Conservation (phyloP, 2,797 vertebrate genomes). For the Synanceia verrucosa region DNA sequence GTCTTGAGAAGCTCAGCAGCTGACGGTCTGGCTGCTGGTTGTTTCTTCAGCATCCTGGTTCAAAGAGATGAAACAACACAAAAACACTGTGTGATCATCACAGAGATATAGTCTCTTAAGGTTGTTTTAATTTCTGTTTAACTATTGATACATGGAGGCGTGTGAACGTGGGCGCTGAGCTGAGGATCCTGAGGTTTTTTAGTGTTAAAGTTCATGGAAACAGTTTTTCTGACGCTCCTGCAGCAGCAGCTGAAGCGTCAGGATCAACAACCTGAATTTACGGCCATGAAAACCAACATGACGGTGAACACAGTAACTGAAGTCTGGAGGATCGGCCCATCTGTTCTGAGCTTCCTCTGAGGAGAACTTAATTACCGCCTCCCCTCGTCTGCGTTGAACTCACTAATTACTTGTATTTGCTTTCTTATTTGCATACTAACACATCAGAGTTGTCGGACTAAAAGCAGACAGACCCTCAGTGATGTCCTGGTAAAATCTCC, state of each 20-base stretch:
- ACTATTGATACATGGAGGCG: not conserved
- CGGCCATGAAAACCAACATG: not conserved
- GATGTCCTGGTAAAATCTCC: not conserved
- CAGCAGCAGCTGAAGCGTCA: not conserved
- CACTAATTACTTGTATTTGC: not conserved
- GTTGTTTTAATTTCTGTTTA: not conserved
- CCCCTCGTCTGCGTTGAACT: not conserved
- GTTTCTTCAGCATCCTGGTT: slow-evolving; percentile 45
- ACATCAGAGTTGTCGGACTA: not conserved
- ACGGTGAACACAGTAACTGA: not conserved
- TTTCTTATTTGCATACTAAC: not conserved
- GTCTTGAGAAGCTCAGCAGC: slow-evolving; percentile 23
- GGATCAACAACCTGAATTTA: no score
- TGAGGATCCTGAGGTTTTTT: no score
- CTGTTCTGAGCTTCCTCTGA: not conserved
- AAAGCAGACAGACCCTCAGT: not conserved
- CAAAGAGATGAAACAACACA: slow-evolving; percentile 4
- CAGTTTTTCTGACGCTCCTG: not conserved
- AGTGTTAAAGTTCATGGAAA: no score
- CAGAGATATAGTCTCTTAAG: no score
- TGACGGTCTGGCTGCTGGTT: slow-evolving; percentile 12
- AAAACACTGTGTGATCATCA: no score
- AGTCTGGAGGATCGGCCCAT: not conserved
- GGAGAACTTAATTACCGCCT: not conserved
- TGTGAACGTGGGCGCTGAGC: no score